phyloP scores from a whole-genome alignment of 2,888 invertebrate genomes.

The Spilosoma lubricipeda region DNA sequence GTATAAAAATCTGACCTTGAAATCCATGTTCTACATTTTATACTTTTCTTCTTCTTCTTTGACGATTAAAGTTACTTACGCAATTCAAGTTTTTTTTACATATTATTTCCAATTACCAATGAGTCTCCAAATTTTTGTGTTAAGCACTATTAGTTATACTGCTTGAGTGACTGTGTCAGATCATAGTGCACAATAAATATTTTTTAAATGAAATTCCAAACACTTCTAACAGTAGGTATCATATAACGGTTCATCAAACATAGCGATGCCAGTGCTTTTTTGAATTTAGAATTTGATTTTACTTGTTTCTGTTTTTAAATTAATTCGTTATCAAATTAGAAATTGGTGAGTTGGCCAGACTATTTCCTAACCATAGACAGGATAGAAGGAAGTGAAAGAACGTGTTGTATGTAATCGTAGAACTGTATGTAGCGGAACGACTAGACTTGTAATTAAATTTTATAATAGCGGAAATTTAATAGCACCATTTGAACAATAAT shows the following conservation, averaged over 20 bases:
- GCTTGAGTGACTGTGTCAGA: too few species aligned
- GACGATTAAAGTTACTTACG: background rate
- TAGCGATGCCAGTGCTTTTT: too few species aligned
- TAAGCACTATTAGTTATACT: too few species aligned
- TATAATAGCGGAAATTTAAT: background rate
- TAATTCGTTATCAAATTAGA: background rate
- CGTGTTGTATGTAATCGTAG: background rate
- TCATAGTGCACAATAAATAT: background rate
- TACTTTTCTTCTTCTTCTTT: too few species aligned
- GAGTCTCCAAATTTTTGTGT: too few species aligned
- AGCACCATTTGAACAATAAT: background rate
- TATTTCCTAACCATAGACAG: background rate
- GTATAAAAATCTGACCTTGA: too few species aligned
- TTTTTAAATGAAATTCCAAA: background rate
- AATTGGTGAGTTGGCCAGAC: background rate
- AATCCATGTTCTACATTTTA: too few species aligned
- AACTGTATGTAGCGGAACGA: background rate
- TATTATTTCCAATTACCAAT: too few species aligned
- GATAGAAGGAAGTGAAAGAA: constrained; percentile 3
- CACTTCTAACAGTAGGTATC: background rate
- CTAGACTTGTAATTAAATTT: background rate
- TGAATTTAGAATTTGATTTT: too few species aligned
- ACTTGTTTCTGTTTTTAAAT: background rate
- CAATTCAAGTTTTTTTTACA: background rate
- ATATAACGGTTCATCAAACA: background rate